Conservation (phyloP, 2,888 invertebrate species). For the Sympetrum striolatum region DNA sequence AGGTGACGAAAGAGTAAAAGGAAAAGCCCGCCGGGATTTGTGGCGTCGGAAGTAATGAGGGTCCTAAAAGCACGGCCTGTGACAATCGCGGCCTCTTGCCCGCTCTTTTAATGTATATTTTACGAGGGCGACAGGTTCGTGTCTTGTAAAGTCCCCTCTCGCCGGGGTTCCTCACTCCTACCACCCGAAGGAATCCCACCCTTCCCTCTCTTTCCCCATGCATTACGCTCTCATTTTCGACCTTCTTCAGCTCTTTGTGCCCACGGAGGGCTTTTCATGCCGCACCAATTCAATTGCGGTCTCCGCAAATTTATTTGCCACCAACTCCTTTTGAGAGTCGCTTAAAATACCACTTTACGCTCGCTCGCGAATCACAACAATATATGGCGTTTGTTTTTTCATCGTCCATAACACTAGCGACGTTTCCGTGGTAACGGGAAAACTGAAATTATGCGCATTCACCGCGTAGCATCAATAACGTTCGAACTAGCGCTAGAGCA, state of each 20-base stretch:
- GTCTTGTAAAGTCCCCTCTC: conserved; percentile 18
- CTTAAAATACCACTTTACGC: not conserved
- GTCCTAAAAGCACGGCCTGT: conserved; percentile 7
- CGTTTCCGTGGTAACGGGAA: not conserved
- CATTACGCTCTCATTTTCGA: not conserved
- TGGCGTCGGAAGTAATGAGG: conserved; percentile 25
- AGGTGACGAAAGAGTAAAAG: not conserved
- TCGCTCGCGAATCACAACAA: not conserved
- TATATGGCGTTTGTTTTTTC: not conserved
- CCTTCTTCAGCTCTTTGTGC: conserved; percentile 7
- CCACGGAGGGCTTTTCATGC: not conserved
- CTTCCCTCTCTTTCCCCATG: not conserved
- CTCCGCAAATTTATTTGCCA: not conserved
- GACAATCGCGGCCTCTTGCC: conserved; percentile 3
- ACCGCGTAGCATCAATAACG: not conserved
- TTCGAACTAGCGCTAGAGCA: not conserved
- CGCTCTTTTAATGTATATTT: conserved; percentile 32
- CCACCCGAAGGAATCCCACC: not conserved
- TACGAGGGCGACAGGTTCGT: conserved; percentile 33
- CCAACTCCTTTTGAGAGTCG: not conserved
- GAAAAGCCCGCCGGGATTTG: not conserved
- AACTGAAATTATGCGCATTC: not conserved
- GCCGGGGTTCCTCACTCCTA: conserved; percentile 16
- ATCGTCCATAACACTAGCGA: not conserved
- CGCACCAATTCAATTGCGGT: not conserved